A percentile compares a stretch with the other conserved stretches of the same genome.
Evolutionary conservation across 1,140 invertebrate genomes (phyloP).

Genomic region (Neodiprion fabricii): DNA sequence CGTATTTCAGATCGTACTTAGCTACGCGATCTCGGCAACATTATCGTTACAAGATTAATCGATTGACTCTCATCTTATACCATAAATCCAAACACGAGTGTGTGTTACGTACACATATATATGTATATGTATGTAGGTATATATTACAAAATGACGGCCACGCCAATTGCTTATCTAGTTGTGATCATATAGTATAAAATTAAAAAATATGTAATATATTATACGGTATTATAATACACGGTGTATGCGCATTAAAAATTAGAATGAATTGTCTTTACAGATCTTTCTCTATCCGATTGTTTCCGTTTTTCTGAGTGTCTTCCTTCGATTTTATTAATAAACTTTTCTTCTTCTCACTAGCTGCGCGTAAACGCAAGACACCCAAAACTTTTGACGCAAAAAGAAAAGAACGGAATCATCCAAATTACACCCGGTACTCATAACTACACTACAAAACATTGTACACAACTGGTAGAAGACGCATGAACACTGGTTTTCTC

Average conservation of each 20-base stretch:
- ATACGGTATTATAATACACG: neutral
- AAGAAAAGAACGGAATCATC: too few species aligned
- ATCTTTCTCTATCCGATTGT: too few species aligned
- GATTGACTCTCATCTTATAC: neutral
- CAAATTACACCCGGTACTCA: neutral
- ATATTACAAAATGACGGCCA: neutral
- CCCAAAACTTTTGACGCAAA: too few species aligned
- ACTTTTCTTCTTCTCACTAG: too few species aligned
- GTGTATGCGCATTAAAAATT: neutral
- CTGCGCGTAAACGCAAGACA: too few species aligned
- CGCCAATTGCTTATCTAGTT: neutral
- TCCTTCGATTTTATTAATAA: too few species aligned
- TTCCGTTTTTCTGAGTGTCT: too few species aligned
- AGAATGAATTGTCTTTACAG: neutral
- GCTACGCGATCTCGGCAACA: too few species aligned
- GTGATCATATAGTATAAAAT: neutral
- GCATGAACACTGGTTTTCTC: neutral
- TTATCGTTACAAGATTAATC: neutral
- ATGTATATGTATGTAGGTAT: neutral
- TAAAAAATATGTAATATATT: constrained; percentile 1
- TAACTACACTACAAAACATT: neutral
- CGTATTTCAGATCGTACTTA: too few species aligned
- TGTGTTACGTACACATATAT: too few species aligned
- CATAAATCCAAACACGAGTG: neutral
- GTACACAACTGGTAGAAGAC: neutral